Evolutionary conservation across 2,113 vertebrate genomes (phyloP), one percentile per base, ranked within the genome.

Genomic region (Corapipo altera): DNA sequence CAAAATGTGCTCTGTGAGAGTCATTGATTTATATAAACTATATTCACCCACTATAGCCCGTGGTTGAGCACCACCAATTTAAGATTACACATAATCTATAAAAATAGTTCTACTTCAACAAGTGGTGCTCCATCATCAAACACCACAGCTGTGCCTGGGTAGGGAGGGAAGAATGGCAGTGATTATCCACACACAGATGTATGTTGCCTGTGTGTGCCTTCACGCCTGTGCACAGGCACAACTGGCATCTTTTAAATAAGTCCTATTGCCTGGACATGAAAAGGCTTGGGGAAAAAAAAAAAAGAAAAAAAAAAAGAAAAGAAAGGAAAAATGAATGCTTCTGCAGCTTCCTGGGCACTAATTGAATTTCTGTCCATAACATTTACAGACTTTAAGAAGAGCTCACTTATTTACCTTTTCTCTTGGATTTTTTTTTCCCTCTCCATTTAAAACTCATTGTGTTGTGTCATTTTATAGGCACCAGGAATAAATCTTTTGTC

Each of bases 401-500:
- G 28, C 70, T 35, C 1, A 41, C 75, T 94, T 96, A 97, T 97
- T 97, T 97, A 96, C 96, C 94, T 95, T 95, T 95, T 82, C 85
- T 95, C 87, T 74, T 35, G 76, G 44, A 35, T 82, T 94, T 92
- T 87, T 87, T 76, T 43, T 18, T 67, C 66, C 57, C 75, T 92
- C 79, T 93, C 74, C 71, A 51, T 96, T 97, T 96, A 96, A 94
- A 97, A 91, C 93, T 93, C 96, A 96, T 96, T 96, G 96, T 94
- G 73, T 92, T 91, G 92, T 97, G 92, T 95, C 97, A 95, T 96
- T 97, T 96, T 88, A 94, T 51, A 87, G 94, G 93, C 70, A 23
- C 94, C 94, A 89, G 92, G 92, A 97, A 97, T 97, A 96, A 96
- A 97, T 97, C 97, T 96, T 97, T 96, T 97, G 96, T 96, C 93